These are phyloP conservation scores for Merops nubicus DNA, from an alignment of 2,113 vertebrate species.

Conservation along the genomic window DNA sequence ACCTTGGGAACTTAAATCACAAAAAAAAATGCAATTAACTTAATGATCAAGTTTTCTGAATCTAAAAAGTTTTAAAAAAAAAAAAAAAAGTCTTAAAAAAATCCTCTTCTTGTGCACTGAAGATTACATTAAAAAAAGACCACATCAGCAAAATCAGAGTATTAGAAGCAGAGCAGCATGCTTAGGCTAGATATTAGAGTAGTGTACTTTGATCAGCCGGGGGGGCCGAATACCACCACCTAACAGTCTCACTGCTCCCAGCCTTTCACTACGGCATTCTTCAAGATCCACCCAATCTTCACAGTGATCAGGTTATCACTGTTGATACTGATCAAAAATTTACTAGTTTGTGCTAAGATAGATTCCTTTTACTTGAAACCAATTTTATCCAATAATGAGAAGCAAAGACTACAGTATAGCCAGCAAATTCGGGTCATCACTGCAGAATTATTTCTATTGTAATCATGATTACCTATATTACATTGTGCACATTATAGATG, in stretches of 20 bases:
- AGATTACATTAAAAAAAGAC: neutral
- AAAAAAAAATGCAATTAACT: neutral
- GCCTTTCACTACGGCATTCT: neutral
- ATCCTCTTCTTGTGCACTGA: neutral
- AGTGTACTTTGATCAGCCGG: neutral
- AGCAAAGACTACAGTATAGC: neutral
- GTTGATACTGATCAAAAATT: neutral
- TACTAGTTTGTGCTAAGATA: neutral
- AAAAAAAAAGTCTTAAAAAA: too few species aligned
- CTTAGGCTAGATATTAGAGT: neutral
- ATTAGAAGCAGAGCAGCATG: neutral
- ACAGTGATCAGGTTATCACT: neutral
- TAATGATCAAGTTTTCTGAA: neutral
- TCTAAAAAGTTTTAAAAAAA: neutral
- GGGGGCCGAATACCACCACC: too few species aligned
- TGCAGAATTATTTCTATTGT: neutral
- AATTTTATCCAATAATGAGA: neutral
- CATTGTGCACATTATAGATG: neutral
- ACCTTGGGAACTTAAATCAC: neutral
- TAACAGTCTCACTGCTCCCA: neutral
- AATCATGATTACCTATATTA: neutral
- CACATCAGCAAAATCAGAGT: neutral
- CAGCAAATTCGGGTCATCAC: neutral
- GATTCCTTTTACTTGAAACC: neutral
- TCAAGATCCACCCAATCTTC: neutral